Evolutionary conservation across 2,113 vertebrate species (phyloP).

Genomic region (Corythornis madagascariensis): DNA sequence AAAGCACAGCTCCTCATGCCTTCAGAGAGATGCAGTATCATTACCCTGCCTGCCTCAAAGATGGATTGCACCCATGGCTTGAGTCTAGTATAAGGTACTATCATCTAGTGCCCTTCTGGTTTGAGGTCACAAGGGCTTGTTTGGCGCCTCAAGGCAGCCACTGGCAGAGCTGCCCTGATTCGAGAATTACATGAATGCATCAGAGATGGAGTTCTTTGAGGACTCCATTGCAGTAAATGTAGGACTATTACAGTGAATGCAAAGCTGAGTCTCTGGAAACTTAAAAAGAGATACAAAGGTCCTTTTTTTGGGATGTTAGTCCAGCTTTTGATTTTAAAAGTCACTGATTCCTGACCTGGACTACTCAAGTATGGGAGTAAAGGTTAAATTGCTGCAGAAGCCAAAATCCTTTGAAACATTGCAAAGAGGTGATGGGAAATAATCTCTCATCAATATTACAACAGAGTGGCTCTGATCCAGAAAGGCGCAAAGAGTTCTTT

Average conservation of each 20-base stretch:
- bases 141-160: neutral
- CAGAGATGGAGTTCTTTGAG: neutral
- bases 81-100: neutral
- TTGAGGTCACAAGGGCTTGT: neutral
- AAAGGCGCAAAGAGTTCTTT: neutral
- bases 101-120: neutral
- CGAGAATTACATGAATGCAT: neutral
- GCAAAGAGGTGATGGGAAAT: neutral
- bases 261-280: neutral
- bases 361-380: neutral
- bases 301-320: neutral
- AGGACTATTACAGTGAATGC: neutral
- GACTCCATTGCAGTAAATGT: neutral
- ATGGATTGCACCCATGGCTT: neutral
- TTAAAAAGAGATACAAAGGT: neutral
- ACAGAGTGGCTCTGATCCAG: neutral
- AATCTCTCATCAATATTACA: neutral
- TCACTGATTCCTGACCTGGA: neutral
- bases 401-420: constrained; percentile 6
- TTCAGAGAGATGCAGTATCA: neutral
- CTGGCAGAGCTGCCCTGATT: neutral
- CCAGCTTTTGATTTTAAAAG: constrained; percentile 11
- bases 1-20: neutral
- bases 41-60: neutral
- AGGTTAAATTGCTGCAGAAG: neutral